Base-by-base conservation (phyloP, 2,113 vertebrate species). In the Crotophaga sulcirostris region DNA sequence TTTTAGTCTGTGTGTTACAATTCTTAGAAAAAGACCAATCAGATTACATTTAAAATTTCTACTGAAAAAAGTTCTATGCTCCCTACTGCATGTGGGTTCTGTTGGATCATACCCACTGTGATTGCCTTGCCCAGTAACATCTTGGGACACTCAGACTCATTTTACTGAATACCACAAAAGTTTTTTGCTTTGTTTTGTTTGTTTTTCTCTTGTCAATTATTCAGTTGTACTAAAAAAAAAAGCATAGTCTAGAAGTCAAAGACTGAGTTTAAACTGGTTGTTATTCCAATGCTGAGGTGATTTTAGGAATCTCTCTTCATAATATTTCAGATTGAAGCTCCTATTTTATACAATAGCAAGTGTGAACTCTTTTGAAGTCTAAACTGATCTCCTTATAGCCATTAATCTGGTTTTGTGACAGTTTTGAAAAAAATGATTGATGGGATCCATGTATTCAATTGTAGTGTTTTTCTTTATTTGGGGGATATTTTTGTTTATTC, bases 51-150 rank as follows among this genome's bases (percentile, higher is more conserved):
- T 38, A 40, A 74, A 51, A 51, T 60, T 59, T 89, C 28, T 74
- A 19, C 20, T 36, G 60, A 69, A 55, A 68, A 80, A 67, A 63
- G 7, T 4, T 16, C 12, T 68, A 3, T 59, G 10, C 4, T 52
- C 4, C 5, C 15, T 38, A 33, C 11, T 52, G 2, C 0, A 0
- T 55, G 0, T 85, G 15, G 15, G 42, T 82, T 10, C 3, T 2
- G 0, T 28, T 47, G 33, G 29, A 36, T 36, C 12, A 31, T 5
- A 38, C 29, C 13, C 8, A 58, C 4, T 25, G 31, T 19, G 6
- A 12, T 28, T 62, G 8, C 7, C 4, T 66, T 78, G 69, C 52
- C 28, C 33, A 51, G 25, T 60, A 45, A n/a, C 34, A 24, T 26
- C 31, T 55, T 68, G 54, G 34, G 42, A 68, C 6, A 73, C 4